Percentiles rank a stretch among this genome's conserved stretches.
phyloP scores from a whole-genome alignment of 2,888 invertebrate species.

The Germaria angustata region DNA sequence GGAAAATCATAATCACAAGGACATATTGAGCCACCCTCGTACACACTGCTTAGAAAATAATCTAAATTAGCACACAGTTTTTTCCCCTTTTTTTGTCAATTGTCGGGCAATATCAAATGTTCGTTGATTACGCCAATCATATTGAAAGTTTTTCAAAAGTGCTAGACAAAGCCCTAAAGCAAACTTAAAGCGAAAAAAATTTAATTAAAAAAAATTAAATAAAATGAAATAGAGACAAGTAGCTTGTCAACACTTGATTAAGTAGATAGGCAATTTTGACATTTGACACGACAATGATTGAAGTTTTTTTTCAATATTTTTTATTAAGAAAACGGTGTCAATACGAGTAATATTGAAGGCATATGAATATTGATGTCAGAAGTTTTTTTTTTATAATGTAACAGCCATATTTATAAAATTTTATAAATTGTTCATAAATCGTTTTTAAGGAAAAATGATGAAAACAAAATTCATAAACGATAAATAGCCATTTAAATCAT shows the following conservation, averaged over 20 bases:
- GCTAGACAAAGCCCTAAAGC: not conserved
- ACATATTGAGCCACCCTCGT: not conserved
- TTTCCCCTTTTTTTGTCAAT: not conserved
- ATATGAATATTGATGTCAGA: conserved; percentile 42
- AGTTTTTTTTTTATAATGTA: not conserved
- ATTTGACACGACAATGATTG: conserved; percentile 5
- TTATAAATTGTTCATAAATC: no score
- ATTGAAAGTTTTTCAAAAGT: not conserved
- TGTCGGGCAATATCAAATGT: conserved; percentile 8
- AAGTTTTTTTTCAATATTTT: not conserved
- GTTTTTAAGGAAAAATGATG: no score
- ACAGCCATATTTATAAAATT: no score
- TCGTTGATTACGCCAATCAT: not conserved
- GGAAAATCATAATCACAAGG: no score
- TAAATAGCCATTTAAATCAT: no score
- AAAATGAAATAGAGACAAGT: conserved; percentile 22
- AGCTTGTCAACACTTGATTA: conserved; percentile 24
- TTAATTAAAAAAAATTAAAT: not conserved
- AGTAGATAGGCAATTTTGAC: conserved; percentile 27
- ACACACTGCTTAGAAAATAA: not conserved
- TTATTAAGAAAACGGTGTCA: conserved; percentile 19
- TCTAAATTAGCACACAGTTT: conserved; percentile 11
- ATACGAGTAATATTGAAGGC: conserved; percentile 35
- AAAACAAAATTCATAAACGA: no score
- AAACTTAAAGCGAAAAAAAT: conserved; percentile 10